A percentile compares a stretch with the other conserved stretches of the same genome.
Evolutionary conservation across 2,888 invertebrate species (phyloP).

Genomic region (Catonia carolina): DNA sequence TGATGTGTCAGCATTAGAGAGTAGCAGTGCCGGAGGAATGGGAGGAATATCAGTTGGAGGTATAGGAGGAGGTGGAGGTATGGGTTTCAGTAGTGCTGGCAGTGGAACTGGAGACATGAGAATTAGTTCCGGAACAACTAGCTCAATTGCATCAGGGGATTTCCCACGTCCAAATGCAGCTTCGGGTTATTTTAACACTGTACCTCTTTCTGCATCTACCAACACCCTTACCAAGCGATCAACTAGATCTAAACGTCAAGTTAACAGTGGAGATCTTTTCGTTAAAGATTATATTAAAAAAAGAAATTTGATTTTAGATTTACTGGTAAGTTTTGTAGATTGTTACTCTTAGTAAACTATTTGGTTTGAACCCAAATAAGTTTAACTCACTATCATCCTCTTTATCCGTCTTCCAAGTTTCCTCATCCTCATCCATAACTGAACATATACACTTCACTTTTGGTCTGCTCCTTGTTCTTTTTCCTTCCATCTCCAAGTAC

Average conservation of each 20-base stretch:
- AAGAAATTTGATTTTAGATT: slow-evolving; percentile 84
- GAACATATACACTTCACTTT: no score
- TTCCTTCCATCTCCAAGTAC: no score
- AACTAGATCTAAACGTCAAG: slow-evolving; percentile 46
- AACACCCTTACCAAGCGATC: slow-evolving; percentile 69
- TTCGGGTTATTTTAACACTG: slow-evolving; percentile 90
- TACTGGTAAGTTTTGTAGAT: slow-evolving; percentile 63
- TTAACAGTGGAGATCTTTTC: slow-evolving; percentile 61
- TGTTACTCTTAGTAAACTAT: background rate
- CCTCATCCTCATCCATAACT: background rate
- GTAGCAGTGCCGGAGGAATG: slow-evolving; percentile 37
- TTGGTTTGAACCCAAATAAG: background rate
- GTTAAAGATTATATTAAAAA: slow-evolving; percentile 94
- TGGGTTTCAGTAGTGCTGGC: slow-evolving; percentile 8
- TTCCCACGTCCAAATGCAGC: slow-evolving; percentile 39
- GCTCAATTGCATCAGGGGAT: slow-evolving; percentile 34
- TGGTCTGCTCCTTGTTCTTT: no score
- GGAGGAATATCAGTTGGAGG: slow-evolving; percentile 25
- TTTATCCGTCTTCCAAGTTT: no score
- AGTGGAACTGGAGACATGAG: slow-evolving; percentile 39
- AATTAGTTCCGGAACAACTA: slow-evolving; percentile 31
- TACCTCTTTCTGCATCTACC: slow-evolving; percentile 68
- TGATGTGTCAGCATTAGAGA: slow-evolving; percentile 35
- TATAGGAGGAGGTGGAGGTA: slow-evolving; percentile 26
- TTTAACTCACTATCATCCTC: background rate